Conservation (phyloP, 1,140 invertebrate genomes). For the Pachypsylla venusta region DNA sequence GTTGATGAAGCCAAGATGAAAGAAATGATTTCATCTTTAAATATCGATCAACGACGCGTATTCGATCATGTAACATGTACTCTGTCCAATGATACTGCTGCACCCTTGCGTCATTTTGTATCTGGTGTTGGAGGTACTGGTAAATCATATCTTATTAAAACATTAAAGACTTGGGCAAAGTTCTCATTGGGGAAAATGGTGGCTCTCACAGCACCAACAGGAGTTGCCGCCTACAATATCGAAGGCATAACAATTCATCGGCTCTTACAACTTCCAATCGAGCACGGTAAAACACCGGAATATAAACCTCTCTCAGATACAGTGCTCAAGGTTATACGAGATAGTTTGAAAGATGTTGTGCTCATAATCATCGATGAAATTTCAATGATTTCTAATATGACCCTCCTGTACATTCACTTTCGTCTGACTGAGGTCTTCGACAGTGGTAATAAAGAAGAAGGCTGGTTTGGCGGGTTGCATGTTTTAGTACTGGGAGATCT, state of each 20-base stretch:
- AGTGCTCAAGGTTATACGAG: constrained; percentile 23
- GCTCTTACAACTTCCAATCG: constrained; percentile 8
- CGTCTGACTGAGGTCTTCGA: constrained; percentile 18
- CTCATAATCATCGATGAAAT: constrained; percentile 28
- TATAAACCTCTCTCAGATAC: constrained; percentile 16
- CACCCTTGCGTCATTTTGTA: constrained; percentile 7
- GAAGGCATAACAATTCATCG: constrained; percentile 10
- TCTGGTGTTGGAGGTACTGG: constrained; percentile 1
- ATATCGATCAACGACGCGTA: constrained; percentile 25
- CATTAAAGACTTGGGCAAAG: background rate
- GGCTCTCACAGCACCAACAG: constrained; percentile 7
- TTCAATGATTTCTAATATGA: constrained; percentile 28
- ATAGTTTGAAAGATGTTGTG: constrained; percentile 21
- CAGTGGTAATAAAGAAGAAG: constrained; percentile 14
- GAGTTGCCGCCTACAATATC: constrained; percentile 10
- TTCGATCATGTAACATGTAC: constrained; percentile 21
- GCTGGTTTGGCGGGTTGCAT: constrained; percentile 17
- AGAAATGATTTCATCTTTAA: constrained; percentile 21
- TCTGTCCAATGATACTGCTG: background rate
- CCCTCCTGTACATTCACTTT: constrained; percentile 18
- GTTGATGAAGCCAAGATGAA: background rate
- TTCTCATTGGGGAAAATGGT: background rate
- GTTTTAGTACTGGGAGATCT: constrained; percentile 25
- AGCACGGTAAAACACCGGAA: background rate
- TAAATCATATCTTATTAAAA: constrained; percentile 9